Evolutionary conservation across 2,113 vertebrate genomes (phyloP).

Genomic region (Cololabis saira): DNA sequence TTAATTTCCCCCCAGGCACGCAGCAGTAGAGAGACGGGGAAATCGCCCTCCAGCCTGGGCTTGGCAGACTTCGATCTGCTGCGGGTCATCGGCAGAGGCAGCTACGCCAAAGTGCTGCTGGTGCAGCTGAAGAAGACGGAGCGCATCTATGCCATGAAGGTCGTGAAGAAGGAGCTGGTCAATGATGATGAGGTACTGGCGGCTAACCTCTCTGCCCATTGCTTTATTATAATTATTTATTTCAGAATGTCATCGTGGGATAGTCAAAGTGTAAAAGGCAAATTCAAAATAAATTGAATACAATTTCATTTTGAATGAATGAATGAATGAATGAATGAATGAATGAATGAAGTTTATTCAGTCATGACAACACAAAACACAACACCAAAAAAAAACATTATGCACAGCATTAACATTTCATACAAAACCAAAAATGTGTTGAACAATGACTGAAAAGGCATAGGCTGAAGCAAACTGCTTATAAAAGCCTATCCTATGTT

Average conservation of each 20-base stretch:
- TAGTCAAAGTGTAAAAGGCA: no score
- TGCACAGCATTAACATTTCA: no score
- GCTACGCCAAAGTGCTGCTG: conserved; percentile 97
- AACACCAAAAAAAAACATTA: no score
- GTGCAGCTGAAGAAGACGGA: conserved; percentile 97
- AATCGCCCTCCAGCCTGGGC: conserved; percentile 92
- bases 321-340: no score
- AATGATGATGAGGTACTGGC: conserved; percentile 94
- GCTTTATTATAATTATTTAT: neutral
- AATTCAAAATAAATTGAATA: no score
- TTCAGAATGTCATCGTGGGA: neutral
- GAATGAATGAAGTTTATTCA: no score
- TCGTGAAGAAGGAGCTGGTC: conserved; percentile 98
- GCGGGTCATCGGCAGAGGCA: conserved; percentile 95
- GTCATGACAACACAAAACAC: no score
- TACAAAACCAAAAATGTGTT: no score
- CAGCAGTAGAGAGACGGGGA: conserved; percentile 92
- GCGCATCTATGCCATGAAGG: conserved; percentile 99
- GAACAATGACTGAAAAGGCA: no score
- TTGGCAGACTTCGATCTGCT: conserved; percentile 96
- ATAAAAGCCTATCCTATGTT: no score
- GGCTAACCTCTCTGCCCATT: neutral
- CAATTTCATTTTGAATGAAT: no score
- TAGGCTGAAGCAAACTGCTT: no score
- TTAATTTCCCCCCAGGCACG: conserved; percentile 82